A percentile compares a stretch with the other conserved stretches of the same genome.
Evolutionary conservation across 2,888 invertebrate genomes (phyloP).

Genomic region (Dasysyrphus tricinctus): DNA sequence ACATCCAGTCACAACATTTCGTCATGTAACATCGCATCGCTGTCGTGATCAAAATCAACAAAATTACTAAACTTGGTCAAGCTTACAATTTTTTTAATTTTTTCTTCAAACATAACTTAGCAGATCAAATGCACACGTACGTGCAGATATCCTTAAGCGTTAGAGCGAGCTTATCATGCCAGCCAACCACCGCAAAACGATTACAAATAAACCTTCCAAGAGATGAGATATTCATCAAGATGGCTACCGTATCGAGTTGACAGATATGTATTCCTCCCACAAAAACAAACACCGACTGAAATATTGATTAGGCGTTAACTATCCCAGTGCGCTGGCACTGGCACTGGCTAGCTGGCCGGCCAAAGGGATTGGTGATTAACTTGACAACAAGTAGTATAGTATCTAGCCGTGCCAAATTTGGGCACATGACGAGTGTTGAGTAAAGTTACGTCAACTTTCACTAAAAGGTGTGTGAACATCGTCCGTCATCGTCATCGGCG

Average conservation of each 20-base stretch:
- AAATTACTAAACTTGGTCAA: conserved; percentile 52
- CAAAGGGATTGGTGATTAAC: conserved; percentile 56
- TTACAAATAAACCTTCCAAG: conserved; percentile 67
- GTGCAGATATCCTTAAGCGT: conserved; percentile 39
- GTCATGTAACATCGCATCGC: conserved; percentile 63
- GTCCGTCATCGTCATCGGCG: neutral
- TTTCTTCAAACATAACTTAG: conserved; percentile 11
- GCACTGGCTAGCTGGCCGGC: neutral
- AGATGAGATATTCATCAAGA: conserved; percentile 57
- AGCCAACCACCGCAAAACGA: conserved; percentile 19
- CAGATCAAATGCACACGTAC: conserved; percentile 47
- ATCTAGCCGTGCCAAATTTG: conserved; percentile 64
- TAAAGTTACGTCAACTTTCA: conserved; percentile 74
- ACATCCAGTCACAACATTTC: conserved; percentile 45
- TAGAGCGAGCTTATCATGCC: conserved; percentile 47
- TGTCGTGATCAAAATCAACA: conserved; percentile 65
- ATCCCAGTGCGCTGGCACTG: neutral
- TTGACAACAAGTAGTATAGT: conserved; percentile 43
- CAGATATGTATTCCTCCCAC: conserved; percentile 58
- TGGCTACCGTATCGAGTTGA: conserved; percentile 39
- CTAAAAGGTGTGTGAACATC: conserved; percentile 53
- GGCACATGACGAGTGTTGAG: conserved; percentile 38
- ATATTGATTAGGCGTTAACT: conserved; percentile 62
- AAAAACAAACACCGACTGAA: conserved; percentile 13
- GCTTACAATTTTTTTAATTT: conserved; percentile 18